These are phyloP conservation scores for Pseudomyrmex cubaensis DNA, from an alignment of 1,140 invertebrate genomes.

Conservation along the genomic window DNA sequence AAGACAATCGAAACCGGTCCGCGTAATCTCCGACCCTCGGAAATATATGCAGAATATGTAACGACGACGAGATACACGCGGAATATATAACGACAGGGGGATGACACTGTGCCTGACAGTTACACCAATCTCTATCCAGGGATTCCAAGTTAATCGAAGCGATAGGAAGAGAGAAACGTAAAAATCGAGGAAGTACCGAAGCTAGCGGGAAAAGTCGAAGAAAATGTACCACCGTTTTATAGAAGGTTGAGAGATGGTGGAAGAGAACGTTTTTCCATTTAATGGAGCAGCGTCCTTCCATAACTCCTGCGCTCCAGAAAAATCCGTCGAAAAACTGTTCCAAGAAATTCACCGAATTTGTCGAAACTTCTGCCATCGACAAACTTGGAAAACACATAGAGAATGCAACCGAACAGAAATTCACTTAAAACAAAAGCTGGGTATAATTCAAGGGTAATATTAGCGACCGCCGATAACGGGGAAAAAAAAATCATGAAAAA, in stretches of 20 bases:
- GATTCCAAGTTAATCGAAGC: slow-evolving; percentile 60
- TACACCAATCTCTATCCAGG: slow-evolving; percentile 45
- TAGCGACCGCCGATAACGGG: slow-evolving; percentile 6
- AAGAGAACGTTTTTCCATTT: slow-evolving; percentile 62
- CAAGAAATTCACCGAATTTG: slow-evolving; percentile 52
- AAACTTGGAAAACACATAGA: slow-evolving; percentile 25
- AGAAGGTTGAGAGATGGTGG: slow-evolving; percentile 51
- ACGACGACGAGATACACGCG: slow-evolving; percentile 53
- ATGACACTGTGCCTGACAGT: slow-evolving; percentile 46
- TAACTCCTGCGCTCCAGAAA: slow-evolving; percentile 47
- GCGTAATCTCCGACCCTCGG: slow-evolving; percentile 54
- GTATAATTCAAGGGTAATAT: slow-evolving; percentile 41
- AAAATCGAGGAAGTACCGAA: slow-evolving; percentile 49
- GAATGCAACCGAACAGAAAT: slow-evolving; percentile 40
- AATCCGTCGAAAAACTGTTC: slow-evolving; percentile 43
- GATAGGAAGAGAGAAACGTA: slow-evolving; percentile 53
- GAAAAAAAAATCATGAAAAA: slow-evolving; percentile 2
- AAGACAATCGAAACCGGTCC: slow-evolving; percentile 54
- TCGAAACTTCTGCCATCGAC: slow-evolving; percentile 44
- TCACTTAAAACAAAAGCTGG: slow-evolving; percentile 15
- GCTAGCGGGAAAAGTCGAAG: slow-evolving; percentile 41
- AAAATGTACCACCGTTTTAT: slow-evolving; percentile 55
- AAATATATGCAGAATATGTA: slow-evolving; percentile 62
- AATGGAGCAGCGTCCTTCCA: slow-evolving; percentile 58
- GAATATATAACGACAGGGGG: slow-evolving; percentile 48